These are phyloP conservation scores for Hypomesus transpacificus DNA, from an alignment of 2,113 vertebrate species.

Conservation along the genomic window DNA sequence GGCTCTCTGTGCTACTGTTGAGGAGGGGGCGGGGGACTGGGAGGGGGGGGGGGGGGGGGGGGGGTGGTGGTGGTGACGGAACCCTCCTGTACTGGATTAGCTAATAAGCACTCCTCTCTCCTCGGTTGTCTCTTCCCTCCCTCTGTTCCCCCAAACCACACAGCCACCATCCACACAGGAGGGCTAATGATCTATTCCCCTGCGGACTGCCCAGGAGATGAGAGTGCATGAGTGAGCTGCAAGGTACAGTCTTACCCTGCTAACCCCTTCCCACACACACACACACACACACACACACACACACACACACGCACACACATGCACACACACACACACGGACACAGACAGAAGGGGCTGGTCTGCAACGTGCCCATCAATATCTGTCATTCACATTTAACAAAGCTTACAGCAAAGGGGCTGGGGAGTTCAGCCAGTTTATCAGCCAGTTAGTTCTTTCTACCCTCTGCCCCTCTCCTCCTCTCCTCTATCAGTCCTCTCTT, in stretches of 20 bases:
- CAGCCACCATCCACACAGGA: conserved; percentile 37
- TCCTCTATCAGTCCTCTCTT: not conserved
- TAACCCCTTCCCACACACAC: conserved; percentile 13
- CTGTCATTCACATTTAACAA: conserved; percentile 67
- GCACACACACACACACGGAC: not conserved
- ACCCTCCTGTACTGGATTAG: conserved; percentile 39
- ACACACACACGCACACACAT: not conserved
- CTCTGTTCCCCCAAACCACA: conserved; percentile 25
- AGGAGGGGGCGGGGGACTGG: not conserved
- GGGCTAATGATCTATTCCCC: conserved; percentile 47
- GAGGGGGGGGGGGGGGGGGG: too few species aligned
- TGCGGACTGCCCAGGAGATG: conserved; percentile 9
- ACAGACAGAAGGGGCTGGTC: conserved; percentile 33
- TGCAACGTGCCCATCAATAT: conserved; percentile 62
- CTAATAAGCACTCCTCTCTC: conserved; percentile 42
- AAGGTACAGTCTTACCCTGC: conserved; percentile 31
- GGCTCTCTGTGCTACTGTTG: conserved; percentile 26
- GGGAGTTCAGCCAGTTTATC: conserved; percentile 62
- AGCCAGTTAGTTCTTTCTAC: conserved; percentile 25
- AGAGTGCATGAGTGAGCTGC: conserved; percentile 34
- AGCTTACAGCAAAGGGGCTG: conserved; percentile 55
- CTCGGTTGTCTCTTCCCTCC: not conserved
- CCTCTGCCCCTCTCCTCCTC: not conserved
- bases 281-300: too few species aligned
- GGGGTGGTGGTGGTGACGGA: not conserved